A percentile compares a stretch with the other conserved stretches of the same genome.
Conservation (phyloP, 2,113 vertebrate species). For the Trogon surrucura region DNA sequence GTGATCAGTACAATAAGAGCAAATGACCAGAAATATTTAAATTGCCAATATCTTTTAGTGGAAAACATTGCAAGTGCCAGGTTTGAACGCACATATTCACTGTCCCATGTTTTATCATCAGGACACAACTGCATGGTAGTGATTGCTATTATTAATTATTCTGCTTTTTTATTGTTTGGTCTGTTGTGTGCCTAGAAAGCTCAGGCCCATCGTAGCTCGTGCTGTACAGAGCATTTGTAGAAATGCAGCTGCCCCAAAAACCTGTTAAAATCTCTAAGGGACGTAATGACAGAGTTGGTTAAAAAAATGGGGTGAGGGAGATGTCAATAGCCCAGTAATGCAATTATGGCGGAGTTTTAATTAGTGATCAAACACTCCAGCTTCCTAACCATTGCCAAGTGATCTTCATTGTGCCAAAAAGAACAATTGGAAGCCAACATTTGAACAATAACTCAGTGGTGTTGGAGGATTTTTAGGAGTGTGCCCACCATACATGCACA, state of each 20-base stretch:
- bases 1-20: neutral
- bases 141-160: neutral
- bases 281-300: neutral
- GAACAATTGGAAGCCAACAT: neutral
- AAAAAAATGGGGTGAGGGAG: neutral
- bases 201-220: neutral
- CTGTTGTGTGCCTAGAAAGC: neutral
- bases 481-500: fast-evolving
- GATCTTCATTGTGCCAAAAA: neutral
- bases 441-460: neutral
- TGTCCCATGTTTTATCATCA: neutral
- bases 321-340: neutral
- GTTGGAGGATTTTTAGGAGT: neutral
- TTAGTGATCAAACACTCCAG: neutral
- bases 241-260: neutral
- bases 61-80: neutral
- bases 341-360: slow-evolving; percentile 7
- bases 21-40: slow-evolving; percentile 22
- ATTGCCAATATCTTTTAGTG: neutral
- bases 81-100: neutral
- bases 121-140: neutral
- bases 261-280: neutral
- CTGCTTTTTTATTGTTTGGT: neutral
- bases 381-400: neutral
- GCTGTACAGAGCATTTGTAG: neutral